Conservation (phyloP, 1,140 invertebrate species). For the Psilanteris sp. region DNA sequence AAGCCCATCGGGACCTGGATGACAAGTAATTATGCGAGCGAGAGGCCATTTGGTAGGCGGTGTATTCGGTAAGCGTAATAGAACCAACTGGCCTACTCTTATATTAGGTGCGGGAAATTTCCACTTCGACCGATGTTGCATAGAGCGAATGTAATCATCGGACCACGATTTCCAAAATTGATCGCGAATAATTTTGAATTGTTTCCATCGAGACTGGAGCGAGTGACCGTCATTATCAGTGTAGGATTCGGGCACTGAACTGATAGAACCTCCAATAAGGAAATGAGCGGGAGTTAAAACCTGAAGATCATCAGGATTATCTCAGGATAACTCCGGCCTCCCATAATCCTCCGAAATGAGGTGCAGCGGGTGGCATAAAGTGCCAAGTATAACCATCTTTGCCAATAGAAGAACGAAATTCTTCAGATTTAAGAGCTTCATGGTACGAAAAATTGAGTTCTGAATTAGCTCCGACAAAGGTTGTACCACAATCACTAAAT, state of each 20-base stretch:
- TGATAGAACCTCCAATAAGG: constrained; percentile 37
- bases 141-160: constrained; percentile 3
- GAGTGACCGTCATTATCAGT: not conserved
- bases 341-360: not conserved
- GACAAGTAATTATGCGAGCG: constrained; percentile 54
- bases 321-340: not conserved
- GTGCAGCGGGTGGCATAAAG: not conserved
- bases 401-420: not conserved
- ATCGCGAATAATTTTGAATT: not conserved
- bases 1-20: constrained; percentile 62
- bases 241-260: constrained; percentile 1
- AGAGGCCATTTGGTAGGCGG: constrained; percentile 67
- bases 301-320: not conserved
- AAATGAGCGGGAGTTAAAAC: not conserved
- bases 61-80: constrained; percentile 1
- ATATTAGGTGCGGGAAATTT: constrained; percentile 1
- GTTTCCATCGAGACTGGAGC: not conserved
- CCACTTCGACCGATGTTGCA: constrained; percentile 22
- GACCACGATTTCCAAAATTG: constrained; percentile 2
- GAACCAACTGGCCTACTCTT: constrained; percentile 8
- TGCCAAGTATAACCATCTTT: not conserved
- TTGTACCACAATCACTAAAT: constrained; percentile 48
- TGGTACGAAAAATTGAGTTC: not conserved
- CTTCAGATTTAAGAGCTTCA: not conserved
- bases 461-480: not conserved